Conservation (phyloP, 2,113 vertebrate species). For the Epinephelus moara region DNA sequence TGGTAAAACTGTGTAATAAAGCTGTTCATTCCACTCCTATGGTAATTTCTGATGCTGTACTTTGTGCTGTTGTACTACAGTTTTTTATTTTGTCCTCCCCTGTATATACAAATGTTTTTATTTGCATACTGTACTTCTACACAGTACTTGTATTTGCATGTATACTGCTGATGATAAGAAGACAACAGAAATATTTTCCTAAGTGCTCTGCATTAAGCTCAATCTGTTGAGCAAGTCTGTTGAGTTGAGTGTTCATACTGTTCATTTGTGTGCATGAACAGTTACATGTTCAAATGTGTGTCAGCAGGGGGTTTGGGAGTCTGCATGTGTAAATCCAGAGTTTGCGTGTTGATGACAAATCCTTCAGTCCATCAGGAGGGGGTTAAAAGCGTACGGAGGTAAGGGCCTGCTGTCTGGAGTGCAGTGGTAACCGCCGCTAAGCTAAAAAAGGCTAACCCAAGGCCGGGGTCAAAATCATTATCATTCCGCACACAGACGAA, state of each 20-base stretch:
- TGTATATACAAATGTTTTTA: background rate
- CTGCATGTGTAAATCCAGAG: slow-evolving; percentile 42
- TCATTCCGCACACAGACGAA: slow-evolving; percentile 53
- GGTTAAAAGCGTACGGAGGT: slow-evolving; percentile 6
- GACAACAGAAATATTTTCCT: slow-evolving; percentile 20
- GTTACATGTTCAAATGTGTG: slow-evolving; percentile 39
- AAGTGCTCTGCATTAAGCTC: slow-evolving; percentile 44
- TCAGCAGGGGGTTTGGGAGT: slow-evolving; percentile 48
- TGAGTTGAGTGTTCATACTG: slow-evolving; percentile 7
- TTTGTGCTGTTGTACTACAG: background rate
- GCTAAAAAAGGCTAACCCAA: slow-evolving; percentile 54
- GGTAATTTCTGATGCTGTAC: background rate
- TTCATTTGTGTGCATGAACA: slow-evolving; percentile 42
- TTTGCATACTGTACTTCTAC: background rate
- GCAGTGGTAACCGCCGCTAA: slow-evolving; percentile 38
- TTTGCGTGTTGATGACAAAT: slow-evolving; percentile 56
- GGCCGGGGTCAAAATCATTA: slow-evolving; percentile 72
- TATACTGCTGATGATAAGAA: background rate
- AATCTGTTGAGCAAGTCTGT: slow-evolving; percentile 10
- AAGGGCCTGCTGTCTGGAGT: slow-evolving; percentile 44
- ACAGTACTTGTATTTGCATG: slow-evolving; percentile 3
- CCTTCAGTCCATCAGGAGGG: slow-evolving; percentile 30
- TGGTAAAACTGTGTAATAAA: background rate
- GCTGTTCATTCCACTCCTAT: background rate
- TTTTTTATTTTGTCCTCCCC: background rate